Evolutionary conservation across 2,113 vertebrate genomes (phyloP), one percentile per base, ranked within the genome.

Genomic region (Cochlearius cochlearius): DNA sequence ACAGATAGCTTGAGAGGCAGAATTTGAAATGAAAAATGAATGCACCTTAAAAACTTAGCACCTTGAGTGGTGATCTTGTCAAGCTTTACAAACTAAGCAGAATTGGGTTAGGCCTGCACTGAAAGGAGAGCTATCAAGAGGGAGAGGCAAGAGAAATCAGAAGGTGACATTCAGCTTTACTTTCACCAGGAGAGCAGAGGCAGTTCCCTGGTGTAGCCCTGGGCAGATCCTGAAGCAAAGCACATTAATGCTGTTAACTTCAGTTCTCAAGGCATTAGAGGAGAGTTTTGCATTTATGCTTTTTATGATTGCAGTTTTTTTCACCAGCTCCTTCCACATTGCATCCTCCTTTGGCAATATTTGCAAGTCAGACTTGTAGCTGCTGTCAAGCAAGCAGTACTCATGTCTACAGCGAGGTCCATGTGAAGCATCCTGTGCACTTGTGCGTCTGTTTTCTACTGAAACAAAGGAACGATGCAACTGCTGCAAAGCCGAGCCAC

Each of bases 21-120:
- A 92, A 90, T 85, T 81, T 79, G 63, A 91, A 92, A 92, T 95
- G 92, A 97, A 96, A 95, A 95, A 96, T 96, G 84, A 94, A 82
- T 43, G 41, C 71, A 73, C 85, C 71, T 83, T 83, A 83, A 38
- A 86, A 86, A 90, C 63, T 45, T 83, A 91, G 62, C 59, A 85
- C 84, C 80, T 23, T 89, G 64, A 94, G 52, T 15, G 0, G 76
- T 89, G 92, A 89, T 91, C 76, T 84, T 95, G 86, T 95, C 94
- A 96, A 39, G 84, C 50, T 92, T 76, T 91, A 87, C 77, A 82
- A 88, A 88, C 83, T 92, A 91, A 92, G 84, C 69, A 95, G 84
- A 94, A 92, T 10, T 91, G 38, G 77, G 56, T 87, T 92, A 94
- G 83, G 39, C 21, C 69, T 87, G 49, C 69, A 34, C 55, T 90